These are phyloP conservation scores for Holocentrus rufus DNA, from an alignment of 2,797 vertebrate genomes.

Conservation along the genomic window DNA sequence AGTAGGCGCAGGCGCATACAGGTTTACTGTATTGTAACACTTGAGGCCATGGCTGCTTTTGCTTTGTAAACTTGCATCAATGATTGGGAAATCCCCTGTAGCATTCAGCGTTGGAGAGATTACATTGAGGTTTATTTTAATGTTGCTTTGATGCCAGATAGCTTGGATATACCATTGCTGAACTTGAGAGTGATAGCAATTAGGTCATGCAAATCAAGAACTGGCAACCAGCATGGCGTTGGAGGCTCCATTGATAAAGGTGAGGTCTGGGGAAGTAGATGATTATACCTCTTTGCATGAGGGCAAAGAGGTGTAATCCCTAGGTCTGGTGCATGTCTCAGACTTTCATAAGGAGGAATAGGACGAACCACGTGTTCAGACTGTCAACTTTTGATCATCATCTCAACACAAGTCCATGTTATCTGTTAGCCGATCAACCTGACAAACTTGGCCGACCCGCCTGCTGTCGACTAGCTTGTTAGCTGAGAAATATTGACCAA, in stretches of 20 bases:
- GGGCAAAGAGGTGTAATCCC: constrained; percentile 40
- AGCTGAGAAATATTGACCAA: too few relatives aligned
- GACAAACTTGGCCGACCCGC: too few relatives aligned
- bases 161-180: constrained; percentile 51
- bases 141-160: constrained; percentile 44
- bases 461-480: too few relatives aligned
- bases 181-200: constrained; percentile 37
- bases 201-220: constrained; percentile 45
- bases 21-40: constrained; percentile 26
- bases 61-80: constrained; percentile 63
- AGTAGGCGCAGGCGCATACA: constrained; percentile 29
- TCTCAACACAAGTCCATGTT: too few relatives aligned
- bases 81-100: constrained; percentile 62
- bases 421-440: too few relatives aligned
- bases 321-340: constrained; percentile 30
- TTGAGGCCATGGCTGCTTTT: constrained; percentile 41
- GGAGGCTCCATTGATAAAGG: constrained; percentile 41
- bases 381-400: too few relatives aligned
- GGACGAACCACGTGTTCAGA: too few relatives aligned
- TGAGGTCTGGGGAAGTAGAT: constrained; percentile 51
- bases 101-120: constrained; percentile 46
- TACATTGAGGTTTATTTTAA: constrained; percentile 53
- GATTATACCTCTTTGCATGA: too few relatives aligned
- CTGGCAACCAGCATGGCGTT: constrained; percentile 40
- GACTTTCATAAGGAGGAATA: too few relatives aligned